A percentile compares a stretch with the other conserved stretches of the same genome.
These are phyloP conservation scores for Thecocarcelia acutangulata DNA, from an alignment of 2,888 invertebrate species.

Conservation along the genomic window DNA sequence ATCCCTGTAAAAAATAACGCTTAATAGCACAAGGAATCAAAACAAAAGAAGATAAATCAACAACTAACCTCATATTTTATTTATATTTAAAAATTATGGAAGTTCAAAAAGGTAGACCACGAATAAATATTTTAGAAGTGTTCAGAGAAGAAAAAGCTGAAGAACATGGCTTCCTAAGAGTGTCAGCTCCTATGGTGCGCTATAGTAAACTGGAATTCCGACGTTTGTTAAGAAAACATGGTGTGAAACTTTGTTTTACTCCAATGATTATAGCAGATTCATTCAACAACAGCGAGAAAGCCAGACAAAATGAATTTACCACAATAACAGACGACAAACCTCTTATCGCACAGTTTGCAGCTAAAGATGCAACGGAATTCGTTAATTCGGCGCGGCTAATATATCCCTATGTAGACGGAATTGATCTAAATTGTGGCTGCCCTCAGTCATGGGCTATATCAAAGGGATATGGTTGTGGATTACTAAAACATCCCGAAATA, in stretches of 20 bases:
- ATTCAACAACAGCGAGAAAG: conserved; percentile 93
- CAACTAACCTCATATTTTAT: background rate
- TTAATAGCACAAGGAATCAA: conserved; percentile 10
- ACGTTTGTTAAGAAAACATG: conserved; percentile 88
- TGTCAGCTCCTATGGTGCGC: conserved; percentile 98
- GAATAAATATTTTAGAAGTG: conserved; percentile 84
- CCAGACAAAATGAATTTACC: conserved; percentile 91
- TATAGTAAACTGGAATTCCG: conserved; percentile 95
- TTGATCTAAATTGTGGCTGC: conserved; percentile 98
- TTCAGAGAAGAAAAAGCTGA: conserved; percentile 83
- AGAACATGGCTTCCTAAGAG: conserved; percentile 85
- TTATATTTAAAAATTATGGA: conserved; percentile 9
- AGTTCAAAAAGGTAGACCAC: conserved; percentile 38
- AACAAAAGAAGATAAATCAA: conserved; percentile 27
- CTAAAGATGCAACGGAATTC: conserved; percentile 91
- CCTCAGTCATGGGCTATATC: conserved; percentile 97
- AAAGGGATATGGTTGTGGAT: conserved; percentile 93
- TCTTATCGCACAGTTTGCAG: conserved; percentile 96
- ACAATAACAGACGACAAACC: conserved; percentile 90
- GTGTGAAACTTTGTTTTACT: conserved; percentile 94
- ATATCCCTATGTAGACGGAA: conserved; percentile 92
- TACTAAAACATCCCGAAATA: conserved; percentile 91
- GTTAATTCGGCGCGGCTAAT: conserved; percentile 92
- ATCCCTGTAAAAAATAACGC: conserved; percentile 5
- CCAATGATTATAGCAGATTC: conserved; percentile 99